These are phyloP conservation scores for Anomalospiza imberbis DNA, from an alignment of 2,797 vertebrate species.

Conservation along the genomic window DNA sequence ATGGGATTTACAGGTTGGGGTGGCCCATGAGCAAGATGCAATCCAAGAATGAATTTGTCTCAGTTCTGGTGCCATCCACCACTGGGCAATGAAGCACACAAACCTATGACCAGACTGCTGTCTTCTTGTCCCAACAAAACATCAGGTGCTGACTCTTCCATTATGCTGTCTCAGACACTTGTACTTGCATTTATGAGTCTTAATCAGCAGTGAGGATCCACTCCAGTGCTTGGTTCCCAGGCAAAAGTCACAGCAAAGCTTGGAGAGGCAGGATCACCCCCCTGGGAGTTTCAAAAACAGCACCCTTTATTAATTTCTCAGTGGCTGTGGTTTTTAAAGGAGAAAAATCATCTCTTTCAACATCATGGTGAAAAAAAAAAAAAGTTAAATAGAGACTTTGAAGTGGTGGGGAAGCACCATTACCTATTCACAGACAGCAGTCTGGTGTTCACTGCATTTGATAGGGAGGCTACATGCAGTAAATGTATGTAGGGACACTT, in stretches of 20 bases:
- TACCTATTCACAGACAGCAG: slow-evolving; percentile 22
- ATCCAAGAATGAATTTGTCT: background rate
- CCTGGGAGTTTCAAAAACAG: slow-evolving; percentile 15
- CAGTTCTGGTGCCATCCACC: background rate
- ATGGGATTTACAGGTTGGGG: background rate
- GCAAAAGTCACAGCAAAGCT: slow-evolving; percentile 12
- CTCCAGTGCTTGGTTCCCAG: background rate
- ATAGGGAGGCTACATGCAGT: background rate
- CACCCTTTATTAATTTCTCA: slow-evolving; percentile 38
- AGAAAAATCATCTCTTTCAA: slow-evolving; percentile 54
- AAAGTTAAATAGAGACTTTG: slow-evolving; percentile 4
- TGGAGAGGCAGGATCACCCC: background rate
- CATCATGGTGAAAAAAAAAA: background rate
- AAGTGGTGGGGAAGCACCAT: slow-evolving; percentile 49
- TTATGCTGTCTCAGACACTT: background rate
- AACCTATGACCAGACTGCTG: background rate
- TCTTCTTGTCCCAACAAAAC: background rate
- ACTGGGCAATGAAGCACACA: background rate
- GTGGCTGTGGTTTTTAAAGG: slow-evolving; percentile 24
- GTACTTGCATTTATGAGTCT: background rate
- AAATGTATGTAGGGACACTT: background rate
- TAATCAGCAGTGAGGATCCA: background rate
- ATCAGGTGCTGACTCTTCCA: background rate
- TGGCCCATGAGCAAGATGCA: background rate
- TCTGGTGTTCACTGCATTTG: background rate